Evolutionary conservation across 2,888 invertebrate genomes (phyloP).

Genomic region (Agrenia bidenticulata): DNA sequence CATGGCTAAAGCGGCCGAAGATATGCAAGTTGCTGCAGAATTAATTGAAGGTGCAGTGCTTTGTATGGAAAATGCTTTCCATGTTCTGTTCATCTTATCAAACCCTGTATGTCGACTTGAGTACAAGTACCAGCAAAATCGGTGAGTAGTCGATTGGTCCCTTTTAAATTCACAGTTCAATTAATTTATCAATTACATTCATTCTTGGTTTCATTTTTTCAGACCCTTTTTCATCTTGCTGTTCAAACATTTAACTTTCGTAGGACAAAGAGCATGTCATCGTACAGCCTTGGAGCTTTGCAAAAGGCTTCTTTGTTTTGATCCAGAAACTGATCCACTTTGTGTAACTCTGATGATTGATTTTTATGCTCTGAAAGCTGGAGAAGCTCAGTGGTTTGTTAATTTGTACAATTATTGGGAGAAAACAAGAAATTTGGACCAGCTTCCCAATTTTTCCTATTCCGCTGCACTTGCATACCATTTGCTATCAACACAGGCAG

Average conservation of each 20-base stretch:
- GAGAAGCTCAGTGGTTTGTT: conserved; percentile 72
- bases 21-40: conserved; percentile 68
- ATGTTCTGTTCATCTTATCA: conserved; percentile 75
- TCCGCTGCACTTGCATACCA: conserved; percentile 75
- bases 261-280: conserved; percentile 77
- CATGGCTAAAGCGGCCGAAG: conserved; percentile 74
- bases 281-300: conserved; percentile 84
- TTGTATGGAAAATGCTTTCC: conserved; percentile 74
- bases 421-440: conserved; percentile 67
- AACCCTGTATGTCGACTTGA: conserved; percentile 73
- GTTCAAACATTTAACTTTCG: conserved; percentile 75
- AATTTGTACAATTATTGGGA: conserved; percentile 64
- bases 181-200: conserved; percentile 5
- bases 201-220: too few relatives aligned
- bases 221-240: conserved; percentile 76
- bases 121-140: conserved; percentile 78
- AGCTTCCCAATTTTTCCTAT: conserved; percentile 84
- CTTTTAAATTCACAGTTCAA: too few relatives aligned
- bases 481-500: conserved; percentile 57
- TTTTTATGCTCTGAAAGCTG: conserved; percentile 73
- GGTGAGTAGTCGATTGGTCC: conserved; percentile 57
- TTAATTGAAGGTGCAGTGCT: conserved; percentile 76
- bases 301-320: conserved; percentile 75
- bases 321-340: conserved; percentile 74
- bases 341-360: conserved; percentile 76